phyloP scores from a whole-genome alignment of 2,113 vertebrate genomes.

The Salvelinus fontinalis region DNA sequence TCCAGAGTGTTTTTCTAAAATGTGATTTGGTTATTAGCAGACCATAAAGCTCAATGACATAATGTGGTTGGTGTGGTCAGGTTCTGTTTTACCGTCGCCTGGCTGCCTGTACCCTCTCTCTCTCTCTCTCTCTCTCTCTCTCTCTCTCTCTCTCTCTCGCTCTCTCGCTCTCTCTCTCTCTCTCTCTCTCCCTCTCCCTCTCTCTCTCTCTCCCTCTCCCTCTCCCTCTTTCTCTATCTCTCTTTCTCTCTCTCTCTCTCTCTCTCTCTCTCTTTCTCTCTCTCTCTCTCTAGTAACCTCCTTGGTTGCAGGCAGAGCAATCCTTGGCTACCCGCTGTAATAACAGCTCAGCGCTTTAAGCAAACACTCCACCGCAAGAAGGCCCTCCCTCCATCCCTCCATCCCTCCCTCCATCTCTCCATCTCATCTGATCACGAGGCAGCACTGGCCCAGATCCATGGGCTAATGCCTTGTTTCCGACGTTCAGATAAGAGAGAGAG shows the following conservation, averaged over 20 bases:
- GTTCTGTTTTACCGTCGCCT: constrained; percentile 59
- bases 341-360: constrained; percentile 73
- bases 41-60: constrained; percentile 71
- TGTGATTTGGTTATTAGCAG: constrained; percentile 70
- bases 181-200: background rate
- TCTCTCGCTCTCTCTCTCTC: background rate
- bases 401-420: constrained; percentile 18
- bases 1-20: constrained; percentile 62
- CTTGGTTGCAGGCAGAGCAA: constrained; percentile 53
- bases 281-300: constrained; percentile 9
- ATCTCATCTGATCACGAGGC: constrained; percentile 56
- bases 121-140: background rate
- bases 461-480: constrained; percentile 58
- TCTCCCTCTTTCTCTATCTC: background rate
- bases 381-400: constrained; percentile 27
- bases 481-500: constrained; percentile 38
- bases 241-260: background rate
- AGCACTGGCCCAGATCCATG: constrained; percentile 51
- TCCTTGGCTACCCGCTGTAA: constrained; percentile 69
- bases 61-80: constrained; percentile 67
- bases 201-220: background rate
- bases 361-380: constrained; percentile 67
- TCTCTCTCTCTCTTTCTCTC: constrained; percentile 7
- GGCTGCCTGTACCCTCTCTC: background rate
- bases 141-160: background rate